Evolutionary conservation across 2,797 vertebrate genomes (phyloP).

Genomic region (Holocentrus rufus): DNA sequence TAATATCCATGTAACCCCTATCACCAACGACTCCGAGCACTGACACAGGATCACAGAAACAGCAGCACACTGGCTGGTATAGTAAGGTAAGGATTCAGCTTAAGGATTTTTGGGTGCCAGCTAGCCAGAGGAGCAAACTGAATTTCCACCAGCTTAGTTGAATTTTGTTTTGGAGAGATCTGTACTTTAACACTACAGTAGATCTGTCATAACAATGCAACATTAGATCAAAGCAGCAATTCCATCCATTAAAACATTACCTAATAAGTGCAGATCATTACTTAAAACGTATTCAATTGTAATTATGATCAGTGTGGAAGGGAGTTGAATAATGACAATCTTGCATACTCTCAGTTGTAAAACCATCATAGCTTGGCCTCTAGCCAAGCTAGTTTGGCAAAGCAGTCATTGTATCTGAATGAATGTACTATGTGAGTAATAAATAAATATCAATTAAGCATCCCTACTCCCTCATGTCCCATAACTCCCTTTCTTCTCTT

Average conservation of each 20-base stretch:
- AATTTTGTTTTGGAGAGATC: too few species aligned
- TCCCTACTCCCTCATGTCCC: constrained; percentile 32
- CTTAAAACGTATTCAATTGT: constrained; percentile 19
- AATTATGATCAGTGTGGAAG: constrained; percentile 25
- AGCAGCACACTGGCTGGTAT: constrained; percentile 1
- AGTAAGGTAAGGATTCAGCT: constrained; percentile 22
- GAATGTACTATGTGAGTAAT: constrained; percentile 27
- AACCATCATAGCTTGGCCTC: constrained; percentile 28
- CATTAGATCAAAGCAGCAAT: constrained; percentile 15
- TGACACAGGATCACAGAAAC: constrained; percentile 21
- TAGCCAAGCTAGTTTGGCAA: constrained; percentile 18
- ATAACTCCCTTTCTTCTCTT: not conserved
- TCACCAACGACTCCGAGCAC: constrained; percentile 52
- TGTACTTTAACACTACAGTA: not conserved
- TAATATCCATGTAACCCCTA: constrained; percentile 64
- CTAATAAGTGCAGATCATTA: constrained; percentile 40
- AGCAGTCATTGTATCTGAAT: constrained; percentile 49
- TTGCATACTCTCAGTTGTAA: constrained; percentile 9
- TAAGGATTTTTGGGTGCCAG: constrained; percentile 6
- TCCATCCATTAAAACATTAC: constrained; percentile 24
- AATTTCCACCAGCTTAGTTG: too few species aligned
- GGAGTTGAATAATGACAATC: constrained; percentile 17
- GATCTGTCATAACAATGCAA: constrained; percentile 31
- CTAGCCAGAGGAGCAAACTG: too few species aligned
- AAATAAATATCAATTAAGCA: constrained; percentile 59